Evolutionary conservation across 2,797 vertebrate species (phyloP).

Genomic region (Tapera naevia): DNA sequence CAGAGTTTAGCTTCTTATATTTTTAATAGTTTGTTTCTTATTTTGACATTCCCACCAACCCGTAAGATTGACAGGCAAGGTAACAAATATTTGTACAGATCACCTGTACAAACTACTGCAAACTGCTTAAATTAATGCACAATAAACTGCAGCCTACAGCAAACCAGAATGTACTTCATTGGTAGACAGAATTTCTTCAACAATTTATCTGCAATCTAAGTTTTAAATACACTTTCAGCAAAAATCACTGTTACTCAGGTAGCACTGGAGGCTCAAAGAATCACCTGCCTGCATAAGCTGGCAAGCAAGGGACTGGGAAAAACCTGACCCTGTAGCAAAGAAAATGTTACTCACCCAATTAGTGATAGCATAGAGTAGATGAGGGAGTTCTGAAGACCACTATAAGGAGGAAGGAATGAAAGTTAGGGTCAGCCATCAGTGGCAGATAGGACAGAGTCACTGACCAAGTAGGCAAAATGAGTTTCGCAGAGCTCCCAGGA

Average conservation of each 20-base stretch:
- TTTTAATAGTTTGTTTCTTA: neutral
- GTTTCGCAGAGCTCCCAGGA: neutral
- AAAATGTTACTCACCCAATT: neutral
- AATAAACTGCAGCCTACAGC: neutral
- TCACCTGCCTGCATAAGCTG: fast-evolving
- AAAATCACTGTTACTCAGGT: neutral
- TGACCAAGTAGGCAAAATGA: neutral
- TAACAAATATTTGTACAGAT: neutral
- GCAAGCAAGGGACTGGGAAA: neutral
- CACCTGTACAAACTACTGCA: neutral
- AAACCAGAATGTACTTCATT: neutral
- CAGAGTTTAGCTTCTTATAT: neutral
- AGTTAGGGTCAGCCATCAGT: neutral
- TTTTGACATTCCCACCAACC: neutral
- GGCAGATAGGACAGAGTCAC: neutral
- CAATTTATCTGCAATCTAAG: neutral
- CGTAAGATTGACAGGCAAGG: neutral
- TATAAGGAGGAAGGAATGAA: neutral
- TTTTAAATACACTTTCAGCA: neutral
- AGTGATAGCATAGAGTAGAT: neutral
- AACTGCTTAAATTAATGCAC: neutral
- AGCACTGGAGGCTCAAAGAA: neutral
- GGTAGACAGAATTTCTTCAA: neutral
- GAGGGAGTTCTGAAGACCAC: neutral
- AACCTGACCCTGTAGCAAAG: neutral